Base-by-base conservation (phyloP, 1,140 invertebrate species). In the Orchesella cincta region DNA sequence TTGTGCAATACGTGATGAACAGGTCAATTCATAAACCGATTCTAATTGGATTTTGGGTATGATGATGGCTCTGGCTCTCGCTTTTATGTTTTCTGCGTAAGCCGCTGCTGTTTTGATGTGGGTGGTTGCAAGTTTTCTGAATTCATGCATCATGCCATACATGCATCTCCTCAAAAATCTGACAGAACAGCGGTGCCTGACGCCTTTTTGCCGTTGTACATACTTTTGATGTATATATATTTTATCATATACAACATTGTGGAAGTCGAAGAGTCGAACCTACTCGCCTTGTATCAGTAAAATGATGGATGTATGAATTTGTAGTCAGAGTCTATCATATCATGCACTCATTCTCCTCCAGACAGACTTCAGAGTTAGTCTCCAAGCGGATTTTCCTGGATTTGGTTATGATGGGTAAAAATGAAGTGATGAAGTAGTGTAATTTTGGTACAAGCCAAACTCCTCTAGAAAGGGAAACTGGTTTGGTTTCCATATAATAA, bases 111-210 rank as follows among this genome's bases (percentile, higher is more conserved):
- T n/a, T n/a, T n/a, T n/a, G n/a, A n/a, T n/a, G n/a, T n/a, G n/a
- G n/a, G n/a, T n/a, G n/a, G n/a, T n/a, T n/a, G n/a, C n/a, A n/a
- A n/a, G n/a, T n/a, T n/a, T n/a, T n/a, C n/a, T n/a, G n/a, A n/a
- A n/a, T n/a, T n/a, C n/a, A n/a, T n/a, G n/a, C n/a, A n/a, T n/a
- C n/a, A n/a, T n/a, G n/a, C n/a, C n/a, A n/a, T n/a, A n/a, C n/a
- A n/a, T n/a, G n/a, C n/a, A 57, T 57, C 54, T 18, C 26, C 23
- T 12, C 54, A 57, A 33, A 67, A 67, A 16, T 62, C 62, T 67
- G 62, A 67, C 62, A 67, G 62, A 29, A 67, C 62, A 33, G n/a
- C 26, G 33, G 5, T n/a, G 31, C 3, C 62, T 67, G 62, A 67
- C 62, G 62, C 62, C 62, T 26, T 26, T 29, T 57, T 5, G 12